A percentile compares a stretch with the other conserved stretches of the same genome.
These are phyloP conservation scores for Mormyrus proboscirostris DNA, from an alignment of 2,797 vertebrate species.

Conservation along the genomic window DNA sequence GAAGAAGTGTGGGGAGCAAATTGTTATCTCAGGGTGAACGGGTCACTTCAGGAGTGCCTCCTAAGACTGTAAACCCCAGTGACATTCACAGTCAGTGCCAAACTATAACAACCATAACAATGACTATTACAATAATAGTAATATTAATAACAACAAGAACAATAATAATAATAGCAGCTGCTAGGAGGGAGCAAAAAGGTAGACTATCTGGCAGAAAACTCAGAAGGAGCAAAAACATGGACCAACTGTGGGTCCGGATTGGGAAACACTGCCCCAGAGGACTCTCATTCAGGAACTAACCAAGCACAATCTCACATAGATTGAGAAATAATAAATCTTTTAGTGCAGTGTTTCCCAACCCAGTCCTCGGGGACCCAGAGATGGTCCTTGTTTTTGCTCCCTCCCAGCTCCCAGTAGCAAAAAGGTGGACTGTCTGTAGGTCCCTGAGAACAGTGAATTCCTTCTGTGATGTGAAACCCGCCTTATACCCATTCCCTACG, in stretches of 20 bases:
- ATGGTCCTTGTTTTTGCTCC: not conserved
- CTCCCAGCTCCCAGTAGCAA: not conserved
- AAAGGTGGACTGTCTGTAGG: not conserved
- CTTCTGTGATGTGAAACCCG: not conserved
- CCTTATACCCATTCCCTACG: not conserved
- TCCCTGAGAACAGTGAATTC: not conserved
- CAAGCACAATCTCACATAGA: not conserved
- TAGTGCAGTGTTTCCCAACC: not conserved
- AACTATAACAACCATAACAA: not conserved
- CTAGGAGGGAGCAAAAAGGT: not conserved
- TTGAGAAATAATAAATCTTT: not conserved
- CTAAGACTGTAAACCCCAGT: not conserved
- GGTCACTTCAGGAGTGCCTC: not conserved
- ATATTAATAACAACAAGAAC: not conserved
- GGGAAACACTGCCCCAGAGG: not conserved
- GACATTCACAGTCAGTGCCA: not conserved
- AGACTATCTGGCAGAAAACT: not conserved
- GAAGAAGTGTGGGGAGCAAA: not conserved
- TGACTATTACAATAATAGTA: not conserved
- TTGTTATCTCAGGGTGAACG: not conserved
- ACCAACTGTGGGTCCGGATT: not conserved
- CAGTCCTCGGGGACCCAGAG: not conserved
- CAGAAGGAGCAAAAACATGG: not conserved
- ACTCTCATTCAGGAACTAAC: not conserved
- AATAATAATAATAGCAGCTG: not conserved